phyloP scores from a whole-genome alignment of 2,888 invertebrate genomes.

The Conops quadrifasciatus region DNA sequence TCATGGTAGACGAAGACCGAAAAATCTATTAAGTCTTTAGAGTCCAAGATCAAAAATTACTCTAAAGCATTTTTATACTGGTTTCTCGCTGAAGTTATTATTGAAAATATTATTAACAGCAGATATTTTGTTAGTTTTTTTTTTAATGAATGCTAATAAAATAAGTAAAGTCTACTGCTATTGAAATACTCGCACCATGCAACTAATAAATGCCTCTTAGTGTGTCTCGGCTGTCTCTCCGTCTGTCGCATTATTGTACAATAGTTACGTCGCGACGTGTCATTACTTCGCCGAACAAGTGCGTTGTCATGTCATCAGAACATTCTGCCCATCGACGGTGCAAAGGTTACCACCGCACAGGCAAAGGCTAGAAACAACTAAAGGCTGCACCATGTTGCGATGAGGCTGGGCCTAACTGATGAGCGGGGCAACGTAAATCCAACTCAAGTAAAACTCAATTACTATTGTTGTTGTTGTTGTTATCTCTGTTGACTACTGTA shows the following conservation, averaged over 20 bases:
- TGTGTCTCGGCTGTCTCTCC: neutral
- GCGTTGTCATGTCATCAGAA: neutral
- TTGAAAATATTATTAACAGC: too few species aligned
- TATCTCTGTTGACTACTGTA: slow-evolving; percentile 4
- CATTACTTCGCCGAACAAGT: neutral
- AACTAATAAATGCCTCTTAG: too few species aligned
- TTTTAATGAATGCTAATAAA: neutral
- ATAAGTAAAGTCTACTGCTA: neutral
- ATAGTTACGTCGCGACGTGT: too few species aligned
- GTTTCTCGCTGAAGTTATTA: too few species aligned
- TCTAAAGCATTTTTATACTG: too few species aligned
- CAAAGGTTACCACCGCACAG: slow-evolving; percentile 39
- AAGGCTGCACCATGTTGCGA: slow-evolving; percentile 32
- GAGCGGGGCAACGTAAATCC: slow-evolving; percentile 35
- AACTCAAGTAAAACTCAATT: slow-evolving; percentile 7
- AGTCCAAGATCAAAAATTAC: too few species aligned
- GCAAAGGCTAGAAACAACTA: slow-evolving; percentile 41
- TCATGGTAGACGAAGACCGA: too few species aligned
- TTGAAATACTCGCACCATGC: neutral
- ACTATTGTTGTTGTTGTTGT: slow-evolving; percentile 25
- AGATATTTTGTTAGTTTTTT: neutral
- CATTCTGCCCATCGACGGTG: slow-evolving; percentile 4
- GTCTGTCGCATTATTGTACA: too few species aligned
- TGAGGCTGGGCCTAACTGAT: slow-evolving; percentile 45
- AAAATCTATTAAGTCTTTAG: too few species aligned